Evolutionary conservation across 35 echinoderm and acorn worm species (phyloP).

Genomic region (Heliocidaris tuberculata): DNA sequence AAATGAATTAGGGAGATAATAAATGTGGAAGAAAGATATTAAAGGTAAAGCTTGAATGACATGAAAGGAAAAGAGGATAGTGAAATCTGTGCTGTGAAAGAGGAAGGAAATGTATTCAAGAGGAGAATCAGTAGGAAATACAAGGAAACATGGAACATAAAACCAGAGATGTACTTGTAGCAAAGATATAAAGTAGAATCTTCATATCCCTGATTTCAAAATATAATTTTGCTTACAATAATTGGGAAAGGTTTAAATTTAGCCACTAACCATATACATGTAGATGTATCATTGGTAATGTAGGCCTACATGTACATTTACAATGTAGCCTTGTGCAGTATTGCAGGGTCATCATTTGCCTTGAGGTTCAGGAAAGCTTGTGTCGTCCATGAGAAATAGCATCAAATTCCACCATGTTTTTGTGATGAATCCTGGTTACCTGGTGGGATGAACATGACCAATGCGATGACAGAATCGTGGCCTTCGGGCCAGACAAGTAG

Average conservation of each 20-base stretch:
- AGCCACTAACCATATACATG: too few relatives aligned
- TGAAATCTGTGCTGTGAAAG: background rate
- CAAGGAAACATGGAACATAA: background rate
- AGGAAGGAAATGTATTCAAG: background rate
- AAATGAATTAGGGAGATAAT: too few relatives aligned
- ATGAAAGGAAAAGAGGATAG: too few relatives aligned
- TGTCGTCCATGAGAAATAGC: background rate
- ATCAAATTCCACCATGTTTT: background rate
- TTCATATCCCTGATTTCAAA: too few relatives aligned
- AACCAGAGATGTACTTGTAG: background rate
- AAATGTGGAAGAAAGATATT: too few relatives aligned
- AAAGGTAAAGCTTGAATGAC: too few relatives aligned
- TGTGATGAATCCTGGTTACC: background rate
- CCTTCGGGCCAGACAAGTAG: background rate
- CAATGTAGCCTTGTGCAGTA: background rate
- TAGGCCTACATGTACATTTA: too few relatives aligned
- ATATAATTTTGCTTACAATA: too few relatives aligned
- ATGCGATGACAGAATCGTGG: background rate
- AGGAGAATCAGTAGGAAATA: background rate
- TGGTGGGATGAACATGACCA: background rate
- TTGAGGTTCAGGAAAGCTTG: background rate
- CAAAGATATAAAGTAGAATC: background rate
- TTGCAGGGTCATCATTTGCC: background rate
- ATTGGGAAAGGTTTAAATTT: too few relatives aligned
- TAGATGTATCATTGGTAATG: too few relatives aligned